Evolutionary conservation across 2,797 vertebrate species (phyloP).

Genomic region (Valencia hispanica): DNA sequence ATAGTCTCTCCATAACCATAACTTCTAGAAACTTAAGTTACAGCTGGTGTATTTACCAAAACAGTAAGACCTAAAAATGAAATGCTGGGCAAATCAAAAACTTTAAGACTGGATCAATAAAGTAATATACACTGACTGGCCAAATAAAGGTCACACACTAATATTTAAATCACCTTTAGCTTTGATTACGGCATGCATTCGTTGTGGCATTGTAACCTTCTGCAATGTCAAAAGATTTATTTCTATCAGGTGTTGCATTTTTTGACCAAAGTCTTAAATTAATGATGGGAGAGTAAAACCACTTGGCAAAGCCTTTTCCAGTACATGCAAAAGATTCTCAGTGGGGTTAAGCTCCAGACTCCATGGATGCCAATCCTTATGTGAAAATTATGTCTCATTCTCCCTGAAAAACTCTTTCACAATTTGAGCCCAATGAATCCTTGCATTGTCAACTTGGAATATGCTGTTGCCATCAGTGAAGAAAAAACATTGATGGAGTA

Average conservation of each 20-base stretch:
- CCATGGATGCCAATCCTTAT: not conserved
- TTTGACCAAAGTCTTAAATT: not conserved
- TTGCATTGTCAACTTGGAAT: not conserved
- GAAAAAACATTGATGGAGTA: not conserved
- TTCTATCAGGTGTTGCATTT: not conserved
- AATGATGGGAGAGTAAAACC: no score
- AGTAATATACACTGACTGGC: slow-evolving; percentile 10
- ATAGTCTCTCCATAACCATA: slow-evolving; percentile 25
- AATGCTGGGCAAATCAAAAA: slow-evolving; percentile 32
- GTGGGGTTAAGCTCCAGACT: not conserved
- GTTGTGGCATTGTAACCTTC: not conserved
- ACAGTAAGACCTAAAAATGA: slow-evolving; percentile 22
- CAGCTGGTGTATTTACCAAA: slow-evolving; percentile 44
- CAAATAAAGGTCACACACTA: slow-evolving; percentile 10
- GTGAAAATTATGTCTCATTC: not conserved
- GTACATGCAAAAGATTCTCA: not conserved
- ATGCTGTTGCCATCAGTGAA: not conserved
- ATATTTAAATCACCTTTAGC: not conserved
- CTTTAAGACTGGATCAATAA: slow-evolving; percentile 1
- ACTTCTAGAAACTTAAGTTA: slow-evolving; percentile 43
- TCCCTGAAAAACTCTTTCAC: not conserved
- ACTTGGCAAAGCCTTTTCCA: no score
- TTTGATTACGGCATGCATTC: not conserved
- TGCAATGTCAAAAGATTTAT: not conserved
- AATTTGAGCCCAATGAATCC: not conserved